Percentiles rank a stretch among this genome's conserved stretches.
Conservation (phyloP, 1,140 invertebrate genomes). For the Steinernema feltiae region DNA sequence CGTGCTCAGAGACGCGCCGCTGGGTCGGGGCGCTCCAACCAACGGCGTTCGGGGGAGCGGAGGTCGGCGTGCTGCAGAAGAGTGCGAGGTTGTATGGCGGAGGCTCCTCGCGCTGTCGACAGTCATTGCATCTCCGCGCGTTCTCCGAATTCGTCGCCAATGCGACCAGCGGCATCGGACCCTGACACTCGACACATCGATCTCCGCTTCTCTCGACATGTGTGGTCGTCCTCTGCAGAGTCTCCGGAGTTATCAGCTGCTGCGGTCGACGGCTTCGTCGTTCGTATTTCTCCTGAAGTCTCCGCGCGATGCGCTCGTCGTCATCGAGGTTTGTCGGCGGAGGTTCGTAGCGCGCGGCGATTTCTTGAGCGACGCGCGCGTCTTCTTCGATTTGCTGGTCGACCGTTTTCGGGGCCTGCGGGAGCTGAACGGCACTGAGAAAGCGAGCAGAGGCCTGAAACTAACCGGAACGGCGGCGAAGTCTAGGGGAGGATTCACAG, state of each 20-base stretch:
- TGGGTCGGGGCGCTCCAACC: background rate
- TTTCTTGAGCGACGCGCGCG: background rate
- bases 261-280: background rate
- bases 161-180: background rate
- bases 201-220: background rate
- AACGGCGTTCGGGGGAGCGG: background rate
- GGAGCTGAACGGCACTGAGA: no score
- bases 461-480: background rate
- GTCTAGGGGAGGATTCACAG: background rate
- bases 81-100: background rate
- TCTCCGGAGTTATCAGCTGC: background rate
- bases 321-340: background rate
- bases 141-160: background rate
- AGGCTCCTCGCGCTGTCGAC: background rate
- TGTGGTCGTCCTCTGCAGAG: background rate
- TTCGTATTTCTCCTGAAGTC: constrained; percentile 1
- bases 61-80: background rate
- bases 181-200: background rate
- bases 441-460: background rate
- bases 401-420: background rate
- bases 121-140: background rate
- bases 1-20: background rate
- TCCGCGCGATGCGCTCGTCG: background rate
- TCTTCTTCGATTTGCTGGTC: background rate
- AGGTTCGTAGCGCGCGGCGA: background rate